Conservation (phyloP, 2,888 invertebrate genomes). For the Masnerella sp. region DNA sequence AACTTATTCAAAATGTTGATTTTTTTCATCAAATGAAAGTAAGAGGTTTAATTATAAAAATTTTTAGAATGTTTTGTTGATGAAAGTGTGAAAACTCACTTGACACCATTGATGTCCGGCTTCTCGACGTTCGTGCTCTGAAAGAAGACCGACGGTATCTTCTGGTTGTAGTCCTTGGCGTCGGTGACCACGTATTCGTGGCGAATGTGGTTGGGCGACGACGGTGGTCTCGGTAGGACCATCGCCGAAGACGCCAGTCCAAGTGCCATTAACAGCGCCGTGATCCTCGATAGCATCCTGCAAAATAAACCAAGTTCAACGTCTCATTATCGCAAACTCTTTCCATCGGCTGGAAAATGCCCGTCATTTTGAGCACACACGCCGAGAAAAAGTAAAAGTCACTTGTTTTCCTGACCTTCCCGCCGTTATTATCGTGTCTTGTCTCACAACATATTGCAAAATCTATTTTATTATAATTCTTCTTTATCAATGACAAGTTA, state of each 20-base stretch:
- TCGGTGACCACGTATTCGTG: slow-evolving; percentile 62
- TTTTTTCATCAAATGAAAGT: too few species aligned
- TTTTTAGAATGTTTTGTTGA: too few species aligned
- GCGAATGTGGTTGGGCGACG: slow-evolving; percentile 69
- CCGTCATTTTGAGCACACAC: slow-evolving; percentile 8
- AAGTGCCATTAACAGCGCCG: slow-evolving; percentile 62
- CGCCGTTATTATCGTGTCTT: slow-evolving; percentile 35
- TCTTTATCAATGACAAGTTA: background rate
- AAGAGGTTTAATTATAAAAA: too few species aligned
- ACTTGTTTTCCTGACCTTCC: slow-evolving; percentile 41
- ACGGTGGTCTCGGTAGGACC: slow-evolving; percentile 73
- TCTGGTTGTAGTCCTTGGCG: slow-evolving; percentile 62
- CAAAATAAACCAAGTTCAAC: slow-evolving; percentile 45
- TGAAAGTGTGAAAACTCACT: slow-evolving; percentile 30
- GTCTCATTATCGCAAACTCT: slow-evolving; percentile 15
- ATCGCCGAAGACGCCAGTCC: slow-evolving; percentile 68
- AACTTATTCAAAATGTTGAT: too few species aligned
- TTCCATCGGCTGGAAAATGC: slow-evolving; percentile 6
- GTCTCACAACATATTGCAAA: slow-evolving; percentile 38
- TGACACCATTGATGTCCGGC: slow-evolving; percentile 64
- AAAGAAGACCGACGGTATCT: slow-evolving; percentile 64
- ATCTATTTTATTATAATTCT: slow-evolving; percentile 20
- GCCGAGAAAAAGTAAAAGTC: slow-evolving; percentile 41
- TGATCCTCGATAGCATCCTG: slow-evolving; percentile 66
- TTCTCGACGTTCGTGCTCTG: slow-evolving; percentile 71